Conservation (phyloP, 2,888 invertebrate species). For the Sussaba pulchella region DNA sequence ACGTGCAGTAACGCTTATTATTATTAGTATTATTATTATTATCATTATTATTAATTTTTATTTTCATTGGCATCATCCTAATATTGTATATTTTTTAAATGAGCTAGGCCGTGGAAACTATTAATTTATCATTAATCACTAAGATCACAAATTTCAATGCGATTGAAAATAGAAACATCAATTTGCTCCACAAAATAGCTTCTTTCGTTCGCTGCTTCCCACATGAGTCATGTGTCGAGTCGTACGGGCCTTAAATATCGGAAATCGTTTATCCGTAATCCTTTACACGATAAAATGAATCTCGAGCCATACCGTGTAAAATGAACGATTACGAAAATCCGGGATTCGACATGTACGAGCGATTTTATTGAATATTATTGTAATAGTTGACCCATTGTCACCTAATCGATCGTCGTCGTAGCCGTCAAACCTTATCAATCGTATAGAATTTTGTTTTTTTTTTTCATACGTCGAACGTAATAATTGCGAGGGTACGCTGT, state of each 20-base stretch:
- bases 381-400: constrained; percentile 35
- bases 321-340: constrained; percentile 13
- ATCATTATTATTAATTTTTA: constrained; percentile 53
- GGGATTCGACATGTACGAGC: constrained; percentile 5
- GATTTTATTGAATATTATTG: constrained; percentile 38
- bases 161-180: constrained; percentile 28
- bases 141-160: constrained; percentile 45
- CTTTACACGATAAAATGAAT: constrained; percentile 14
- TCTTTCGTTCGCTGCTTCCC: constrained; percentile 30
- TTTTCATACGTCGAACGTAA: constrained; percentile 50
- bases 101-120: constrained; percentile 49
- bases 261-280: constrained; percentile 6
- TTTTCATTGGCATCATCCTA: constrained; percentile 42
- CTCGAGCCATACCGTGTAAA: constrained; percentile 15
- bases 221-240: neutral
- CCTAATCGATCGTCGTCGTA: constrained; percentile 42
- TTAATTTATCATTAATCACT: no score
- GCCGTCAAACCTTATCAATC: constrained; percentile 43
- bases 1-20: constrained; percentile 22
- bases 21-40: constrained; percentile 31
- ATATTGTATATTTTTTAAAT: constrained; percentile 51
- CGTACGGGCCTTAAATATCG: constrained; percentile 36
- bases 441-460: constrained; percentile 52
- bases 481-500: constrained; percentile 48
- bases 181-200: constrained; percentile 22